These are phyloP conservation scores for Orthonyx spaldingii DNA, from an alignment of 2,113 vertebrate genomes.

Conservation along the genomic window DNA sequence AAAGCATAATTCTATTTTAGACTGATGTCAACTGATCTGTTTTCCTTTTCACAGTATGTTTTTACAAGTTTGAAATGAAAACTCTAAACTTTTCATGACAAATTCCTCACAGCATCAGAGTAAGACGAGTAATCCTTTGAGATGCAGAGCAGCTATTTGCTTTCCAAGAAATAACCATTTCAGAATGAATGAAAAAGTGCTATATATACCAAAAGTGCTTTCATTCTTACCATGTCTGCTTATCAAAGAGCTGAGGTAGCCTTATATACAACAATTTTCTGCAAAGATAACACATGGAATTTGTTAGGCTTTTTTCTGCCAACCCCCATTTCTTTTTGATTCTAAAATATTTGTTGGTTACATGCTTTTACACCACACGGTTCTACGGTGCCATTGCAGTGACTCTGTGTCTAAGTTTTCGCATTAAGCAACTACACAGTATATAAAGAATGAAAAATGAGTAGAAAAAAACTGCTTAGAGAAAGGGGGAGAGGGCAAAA, in stretches of 20 bases:
- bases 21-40: neutral
- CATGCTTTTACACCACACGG: neutral
- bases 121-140: neutral
- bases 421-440: neutral
- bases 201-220: neutral
- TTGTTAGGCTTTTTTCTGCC: fast-evolving
- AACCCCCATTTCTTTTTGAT: neutral
- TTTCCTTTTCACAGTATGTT: neutral
- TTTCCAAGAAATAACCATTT: neutral
- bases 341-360: neutral
- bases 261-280: neutral
- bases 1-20: neutral
- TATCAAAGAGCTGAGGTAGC: neutral
- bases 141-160: neutral
- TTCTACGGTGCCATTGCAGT: neutral
- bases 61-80: neutral
- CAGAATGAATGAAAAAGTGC: neutral
- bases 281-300: neutral
- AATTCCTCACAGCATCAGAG: neutral
- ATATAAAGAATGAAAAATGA: neutral
- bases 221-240: constrained; percentile 43
- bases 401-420: neutral
- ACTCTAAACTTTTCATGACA: neutral
- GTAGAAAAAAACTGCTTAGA: neutral
- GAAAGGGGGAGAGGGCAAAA: neutral